Base-by-base conservation (phyloP, 2,113 vertebrate genomes). In the Epinephelus moara region DNA sequence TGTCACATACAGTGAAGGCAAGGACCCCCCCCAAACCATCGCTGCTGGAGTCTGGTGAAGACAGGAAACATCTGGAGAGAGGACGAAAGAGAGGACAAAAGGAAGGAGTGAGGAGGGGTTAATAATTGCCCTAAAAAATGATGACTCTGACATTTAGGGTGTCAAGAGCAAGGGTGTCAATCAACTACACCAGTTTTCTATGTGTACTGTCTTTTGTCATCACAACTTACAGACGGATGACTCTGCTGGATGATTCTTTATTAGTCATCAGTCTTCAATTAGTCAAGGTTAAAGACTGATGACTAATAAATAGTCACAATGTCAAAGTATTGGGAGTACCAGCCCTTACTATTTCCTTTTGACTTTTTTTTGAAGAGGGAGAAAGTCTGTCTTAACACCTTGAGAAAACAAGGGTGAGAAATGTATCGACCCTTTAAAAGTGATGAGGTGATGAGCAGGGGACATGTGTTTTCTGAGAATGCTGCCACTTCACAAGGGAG, bases 51-150 rank as follows among this genome's bases (percentile, higher is more conserved):
- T 85, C 78, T 79, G 60, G 77, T 84, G 23, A 19, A 67, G 94
- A 96, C 86, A 87, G 85, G 88, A 94, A 94, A 93, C 95, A 96
- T 95, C 95, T 96, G 95, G 84, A 78, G 49, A 30, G 30, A 67
- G n/a, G 85, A 50, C 0, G 5, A 61, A 33, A 57, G 78, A 50
- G 71, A 40, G 55, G 70, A 70, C 40, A 70, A 47, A 70, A 56
- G 42, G 33, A 25, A 55, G 72, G 55, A 80, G 49, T 12, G 7
- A 55, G 63, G 23, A 37, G 42, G 55, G 68, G 75, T 79, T 66
- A 25, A 70, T 70, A n/a, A 67, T 21, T 21, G 59, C 0, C 63
- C 60, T 59, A 70, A 37, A 69, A 45, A 67, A 30, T 68, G 42
- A 47, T 62, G 17, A 63, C 11, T 25, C 30, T 17, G 70, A 52